These are phyloP conservation scores for Hylaeus volcanicus DNA, from an alignment of 1,140 invertebrate genomes.

Conservation along the genomic window DNA sequence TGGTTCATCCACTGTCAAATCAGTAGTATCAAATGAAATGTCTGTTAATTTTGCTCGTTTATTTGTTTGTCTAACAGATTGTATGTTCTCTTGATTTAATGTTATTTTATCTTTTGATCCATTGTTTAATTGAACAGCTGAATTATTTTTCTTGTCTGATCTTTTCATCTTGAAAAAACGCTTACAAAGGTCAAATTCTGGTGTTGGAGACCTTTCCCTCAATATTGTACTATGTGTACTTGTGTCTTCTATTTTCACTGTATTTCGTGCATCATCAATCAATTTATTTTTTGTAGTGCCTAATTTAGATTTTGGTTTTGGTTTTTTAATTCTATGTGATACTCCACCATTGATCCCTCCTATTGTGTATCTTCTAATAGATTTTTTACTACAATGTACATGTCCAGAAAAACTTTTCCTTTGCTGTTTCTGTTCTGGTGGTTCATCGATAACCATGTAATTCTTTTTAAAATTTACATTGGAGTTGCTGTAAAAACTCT, in stretches of 20 bases:
- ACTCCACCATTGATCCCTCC: conserved; percentile 76
- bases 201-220: conserved; percentile 22
- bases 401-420: neutral
- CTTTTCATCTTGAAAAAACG: conserved; percentile 74
- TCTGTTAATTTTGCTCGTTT: conserved; percentile 44
- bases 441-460: neutral
- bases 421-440: neutral
- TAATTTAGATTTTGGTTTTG: conserved; percentile 58
- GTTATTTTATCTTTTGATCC: conserved; percentile 52
- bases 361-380: conserved; percentile 48
- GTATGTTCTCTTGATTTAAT: conserved; percentile 52
- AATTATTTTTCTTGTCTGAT: conserved; percentile 43
- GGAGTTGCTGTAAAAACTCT: neutral
- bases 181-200: conserved; percentile 66
- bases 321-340: conserved; percentile 72
- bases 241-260: neutral
- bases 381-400: neutral
- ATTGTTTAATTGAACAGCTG: conserved; percentile 68
- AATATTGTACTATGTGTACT: neutral
- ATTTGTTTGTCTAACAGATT: neutral
- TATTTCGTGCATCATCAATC: conserved; percentile 7
- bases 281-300: conserved; percentile 18
- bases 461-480: neutral
- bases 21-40: conserved; percentile 66
- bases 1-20: conserved; percentile 72